Percentiles rank a stretch among this genome's conserved stretches.
Conservation (phyloP, 2,888 invertebrate genomes). For the Phalangium opilio region DNA sequence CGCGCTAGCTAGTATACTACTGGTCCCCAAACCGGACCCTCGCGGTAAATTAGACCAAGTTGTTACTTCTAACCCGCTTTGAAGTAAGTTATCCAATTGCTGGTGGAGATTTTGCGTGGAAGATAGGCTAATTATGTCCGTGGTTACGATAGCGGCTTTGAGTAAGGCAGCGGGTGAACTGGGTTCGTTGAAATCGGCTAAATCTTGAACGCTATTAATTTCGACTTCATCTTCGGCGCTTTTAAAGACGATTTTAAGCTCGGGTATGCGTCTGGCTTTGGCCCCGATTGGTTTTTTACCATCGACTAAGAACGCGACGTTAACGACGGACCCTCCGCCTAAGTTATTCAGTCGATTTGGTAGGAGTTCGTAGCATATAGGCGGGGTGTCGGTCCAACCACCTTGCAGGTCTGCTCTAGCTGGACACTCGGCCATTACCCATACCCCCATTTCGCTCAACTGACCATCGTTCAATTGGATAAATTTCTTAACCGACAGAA, state of each 20-base stretch:
- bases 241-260: too few species aligned
- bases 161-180: conserved; percentile 30
- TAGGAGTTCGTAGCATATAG: conserved; percentile 40
- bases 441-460: conserved; percentile 21
- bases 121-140: conserved; percentile 29
- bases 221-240: too few species aligned
- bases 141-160: conserved; percentile 35
- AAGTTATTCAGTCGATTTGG: too few species aligned
- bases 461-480: not conserved
- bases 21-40: conserved; percentile 39
- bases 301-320: conserved; percentile 35
- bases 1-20: conserved; percentile 38
- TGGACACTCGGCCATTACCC: conserved; percentile 35
- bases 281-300: conserved; percentile 23
- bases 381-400: conserved; percentile 43
- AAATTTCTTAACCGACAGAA: conserved; percentile 31
- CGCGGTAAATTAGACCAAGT: conserved; percentile 36
- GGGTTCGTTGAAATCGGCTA: too few species aligned
- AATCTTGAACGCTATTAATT: too few species aligned
- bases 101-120: conserved; percentile 15
- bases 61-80: conserved; percentile 34
- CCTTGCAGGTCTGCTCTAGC: conserved; percentile 38
- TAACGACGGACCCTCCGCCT: conserved; percentile 35
- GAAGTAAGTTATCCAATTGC: conserved; percentile 28
- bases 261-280: too few species aligned